Evolutionary conservation across 2,888 invertebrate genomes (phyloP), one percentile per base, ranked within the genome.

Genomic region (Trichogramma dendrolimi): DNA sequence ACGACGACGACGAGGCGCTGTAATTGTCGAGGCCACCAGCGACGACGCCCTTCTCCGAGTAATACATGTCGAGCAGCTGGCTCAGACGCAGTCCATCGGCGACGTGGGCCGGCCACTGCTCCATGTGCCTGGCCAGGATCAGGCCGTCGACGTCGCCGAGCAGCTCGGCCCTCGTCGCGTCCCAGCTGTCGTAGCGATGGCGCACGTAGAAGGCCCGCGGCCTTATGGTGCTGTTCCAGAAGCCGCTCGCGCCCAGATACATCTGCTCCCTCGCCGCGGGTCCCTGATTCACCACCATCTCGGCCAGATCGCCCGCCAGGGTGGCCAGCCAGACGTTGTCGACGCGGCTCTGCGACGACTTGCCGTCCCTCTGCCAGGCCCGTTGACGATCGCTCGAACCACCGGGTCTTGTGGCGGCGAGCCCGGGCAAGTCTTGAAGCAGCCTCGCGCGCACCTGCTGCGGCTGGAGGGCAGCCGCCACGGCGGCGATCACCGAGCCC

Each of bases 1-100:
- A 27, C 27, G 14, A 14, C 14, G 27, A 27, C 27, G 27, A 27
- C 27, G 27, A 27, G 27, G 27, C 27, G 27, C 27, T 27, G 27
- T n/a, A n/a, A n/a, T 27, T 27, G 39, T 86, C 81, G 69, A 85
- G 85, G 27, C 27, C 27, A 27, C 2, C 27, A 27, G 27, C 27
- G 0, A 83, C 82, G 1, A 85, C 79, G 0, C 87, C 87, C 61
- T 82, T 81, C 66, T 83, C 79, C 0, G 87, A 87, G 71, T 88
- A 88, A 73, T 87, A 88, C 86, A 87, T 86, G 64, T 87, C 86
- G 50, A 88, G 75, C 10, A 87, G 72, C 79, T 87, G 87, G 1
- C 87, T 86, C 1, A 87, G 76, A 10, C 84, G 80, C 38, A 87
- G 75, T 27, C 82, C 80, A 5, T 80, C 77, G 27, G 27, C 27